Base-by-base conservation (phyloP, 2,113 vertebrate genomes). In the Oceanodroma tethys region DNA sequence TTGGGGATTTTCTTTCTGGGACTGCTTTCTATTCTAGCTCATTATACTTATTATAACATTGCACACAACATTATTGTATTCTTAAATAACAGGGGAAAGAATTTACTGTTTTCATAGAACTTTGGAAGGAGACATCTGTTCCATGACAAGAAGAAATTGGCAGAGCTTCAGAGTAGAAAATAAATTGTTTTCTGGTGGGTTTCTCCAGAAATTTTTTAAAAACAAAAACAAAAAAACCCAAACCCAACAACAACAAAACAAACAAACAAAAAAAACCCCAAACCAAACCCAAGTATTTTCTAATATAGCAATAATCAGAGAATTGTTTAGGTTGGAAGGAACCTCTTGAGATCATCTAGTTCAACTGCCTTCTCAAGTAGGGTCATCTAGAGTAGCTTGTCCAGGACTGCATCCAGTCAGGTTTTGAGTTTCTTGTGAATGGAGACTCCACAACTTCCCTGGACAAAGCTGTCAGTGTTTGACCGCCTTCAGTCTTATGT, bases 61-160 rank as follows among this genome's bases (percentile, higher is more conserved):
- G 58, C 52, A 52, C 18, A 27, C 67, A 82, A 48, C 15, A 5
- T 83, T 92, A 78, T 62, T 88, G 55, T 70, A 36, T 80, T 79
- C 75, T 90, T 92, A 93, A 96, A 55, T 86, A 97, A 86, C n/a
- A 79, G 43, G 23, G 56, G 40, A 90, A 86, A 88, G 53, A 83
- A 58, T 82, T 88, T 76, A 80, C 70, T 80, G 30, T 42, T 82
- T 58, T 70, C 45, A 15, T 19, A 68, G 80, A 73, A 68, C 48
- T 73, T 88, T 56, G 58, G 65, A 66, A 75, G 62, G 43, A 43
- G 18, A 7, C 42, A 40, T 83, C 62, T 73, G 19, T 52, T 88
- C 50, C 27, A 8, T 23, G 40, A 42, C 1, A 8, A 56, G 45
- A 81, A 89, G 27, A 67, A 90, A 68, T 13, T 38, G 23, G n/a